Conservation (phyloP, 2,888 invertebrate species). For the Steromphala cineraria region DNA sequence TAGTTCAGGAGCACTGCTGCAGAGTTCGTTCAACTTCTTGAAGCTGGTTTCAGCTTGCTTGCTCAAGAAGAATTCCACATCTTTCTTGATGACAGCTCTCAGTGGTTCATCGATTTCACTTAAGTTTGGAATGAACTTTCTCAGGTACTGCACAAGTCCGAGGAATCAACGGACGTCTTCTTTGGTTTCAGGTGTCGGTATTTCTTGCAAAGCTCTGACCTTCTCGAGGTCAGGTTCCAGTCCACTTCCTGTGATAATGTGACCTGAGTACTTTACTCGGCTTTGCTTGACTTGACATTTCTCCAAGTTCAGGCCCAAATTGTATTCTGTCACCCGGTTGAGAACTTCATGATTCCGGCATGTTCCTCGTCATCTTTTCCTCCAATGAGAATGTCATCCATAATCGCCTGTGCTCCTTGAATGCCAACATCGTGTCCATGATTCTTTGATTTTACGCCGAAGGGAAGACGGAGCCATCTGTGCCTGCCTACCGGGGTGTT, state of each 20-base stretch:
- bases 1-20: conserved; percentile 38
- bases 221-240: conserved; percentile 38
- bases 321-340: conserved; percentile 35
- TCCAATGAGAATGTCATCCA: conserved; percentile 40
- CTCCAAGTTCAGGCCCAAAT: conserved; percentile 34
- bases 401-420: conserved; percentile 36
- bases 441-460: too few species aligned
- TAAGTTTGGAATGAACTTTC: conserved; percentile 35
- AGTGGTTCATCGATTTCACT: conserved; percentile 30
- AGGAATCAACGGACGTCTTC: conserved; percentile 38
- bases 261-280: conserved; percentile 37
- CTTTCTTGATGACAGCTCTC: conserved; percentile 34
- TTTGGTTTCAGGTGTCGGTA: conserved; percentile 29
- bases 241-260: conserved; percentile 33
- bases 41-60: too few species aligned
- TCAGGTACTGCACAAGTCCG: conserved; percentile 41
- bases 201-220: conserved; percentile 34
- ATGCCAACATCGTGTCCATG: conserved; percentile 34
- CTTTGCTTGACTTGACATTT: conserved; percentile 20
- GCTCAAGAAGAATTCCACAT: too few species aligned
- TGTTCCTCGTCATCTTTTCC: conserved; percentile 30
- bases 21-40: conserved; percentile 34
- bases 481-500: conserved; percentile 31
- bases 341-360: conserved; percentile 28
- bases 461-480: conserved; percentile 40